Percentiles rank a stretch among this genome's conserved stretches.
Evolutionary conservation across 2,797 vertebrate genomes (phyloP).

Genomic region (Danio albolineatus): DNA sequence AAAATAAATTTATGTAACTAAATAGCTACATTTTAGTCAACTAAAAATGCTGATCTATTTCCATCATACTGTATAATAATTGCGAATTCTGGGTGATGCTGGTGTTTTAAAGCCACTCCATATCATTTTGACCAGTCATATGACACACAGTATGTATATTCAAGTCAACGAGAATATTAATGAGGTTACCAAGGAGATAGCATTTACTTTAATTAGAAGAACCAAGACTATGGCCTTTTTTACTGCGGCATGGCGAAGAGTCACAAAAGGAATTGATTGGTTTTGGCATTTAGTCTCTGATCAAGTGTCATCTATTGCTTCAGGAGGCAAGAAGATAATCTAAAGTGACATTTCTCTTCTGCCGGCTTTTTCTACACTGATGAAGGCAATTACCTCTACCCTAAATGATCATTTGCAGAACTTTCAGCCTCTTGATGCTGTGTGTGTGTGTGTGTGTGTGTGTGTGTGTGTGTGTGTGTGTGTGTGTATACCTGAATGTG

Average conservation of each 20-base stretch:
- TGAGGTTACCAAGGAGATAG: conserved; percentile 93
- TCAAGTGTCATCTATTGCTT: conserved; percentile 95
- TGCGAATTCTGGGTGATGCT: background rate
- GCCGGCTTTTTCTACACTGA: conserved; percentile 93
- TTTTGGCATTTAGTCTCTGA: conserved; percentile 94
- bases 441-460: conserved; percentile 61
- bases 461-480: background rate
- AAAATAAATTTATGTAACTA: too few species aligned
- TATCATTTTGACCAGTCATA: conserved; percentile 47
- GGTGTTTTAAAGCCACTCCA: conserved; percentile 35
- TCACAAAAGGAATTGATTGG: conserved; percentile 95
- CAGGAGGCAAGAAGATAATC: conserved; percentile 96
- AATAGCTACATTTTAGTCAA: background rate
- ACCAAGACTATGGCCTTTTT: conserved; percentile 89
- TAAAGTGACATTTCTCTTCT: conserved; percentile 99
- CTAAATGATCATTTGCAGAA: conserved; percentile 93
- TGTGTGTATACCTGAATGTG: background rate
- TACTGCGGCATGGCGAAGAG: conserved; percentile 87
- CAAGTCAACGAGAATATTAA: conserved; percentile 87
- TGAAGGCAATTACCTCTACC: conserved; percentile 97
- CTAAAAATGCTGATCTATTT: background rate
- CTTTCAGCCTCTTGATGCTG: conserved; percentile 72
- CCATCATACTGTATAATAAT: background rate
- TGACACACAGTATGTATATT: conserved; percentile 58
- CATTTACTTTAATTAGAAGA: conserved; percentile 93